Percentiles rank a stretch among this genome's conserved stretches.
Evolutionary conservation across 2,888 invertebrate genomes (phyloP).

Genomic region (Mythimna ferrago): DNA sequence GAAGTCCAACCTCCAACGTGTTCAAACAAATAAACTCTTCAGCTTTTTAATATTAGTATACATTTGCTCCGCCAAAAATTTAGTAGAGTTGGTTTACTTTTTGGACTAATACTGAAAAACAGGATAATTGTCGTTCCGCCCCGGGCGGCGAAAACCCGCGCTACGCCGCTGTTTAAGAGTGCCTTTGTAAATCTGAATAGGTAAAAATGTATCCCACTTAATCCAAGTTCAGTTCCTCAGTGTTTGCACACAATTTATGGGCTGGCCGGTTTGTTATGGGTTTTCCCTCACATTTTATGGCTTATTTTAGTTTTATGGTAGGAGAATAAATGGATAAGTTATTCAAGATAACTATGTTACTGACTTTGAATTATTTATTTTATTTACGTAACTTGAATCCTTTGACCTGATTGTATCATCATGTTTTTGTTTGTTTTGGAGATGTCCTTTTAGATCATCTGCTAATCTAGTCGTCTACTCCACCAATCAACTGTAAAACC

Average conservation of each 20-base stretch:
- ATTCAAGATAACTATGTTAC: not conserved
- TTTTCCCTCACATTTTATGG: slow-evolving; percentile 18
- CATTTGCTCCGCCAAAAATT: no score
- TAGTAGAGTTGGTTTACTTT: no score
- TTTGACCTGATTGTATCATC: not conserved
- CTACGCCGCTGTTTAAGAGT: not conserved
- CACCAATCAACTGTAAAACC: no score
- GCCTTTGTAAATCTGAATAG: slow-evolving; percentile 51
- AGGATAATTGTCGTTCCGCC: no score
- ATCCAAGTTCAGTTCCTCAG: slow-evolving; percentile 29
- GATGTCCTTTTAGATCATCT: no score
- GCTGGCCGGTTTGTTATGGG: slow-evolving; percentile 17
- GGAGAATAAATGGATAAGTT: slow-evolving; percentile 1
- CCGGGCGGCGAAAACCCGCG: no score
- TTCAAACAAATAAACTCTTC: no score
- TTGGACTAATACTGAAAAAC: no score
- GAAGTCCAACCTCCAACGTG: no score
- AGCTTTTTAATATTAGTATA: no score
- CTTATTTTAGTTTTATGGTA: slow-evolving; percentile 20
- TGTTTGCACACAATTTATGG: slow-evolving; percentile 42
- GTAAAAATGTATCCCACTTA: slow-evolving; percentile 52
- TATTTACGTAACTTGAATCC: not conserved
- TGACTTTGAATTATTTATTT: not conserved
- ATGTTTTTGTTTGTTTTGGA: no score
- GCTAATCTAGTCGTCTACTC: no score